Evolutionary conservation across 2,797 vertebrate species (phyloP).

Genomic region (Tapirus indicus): DNA sequence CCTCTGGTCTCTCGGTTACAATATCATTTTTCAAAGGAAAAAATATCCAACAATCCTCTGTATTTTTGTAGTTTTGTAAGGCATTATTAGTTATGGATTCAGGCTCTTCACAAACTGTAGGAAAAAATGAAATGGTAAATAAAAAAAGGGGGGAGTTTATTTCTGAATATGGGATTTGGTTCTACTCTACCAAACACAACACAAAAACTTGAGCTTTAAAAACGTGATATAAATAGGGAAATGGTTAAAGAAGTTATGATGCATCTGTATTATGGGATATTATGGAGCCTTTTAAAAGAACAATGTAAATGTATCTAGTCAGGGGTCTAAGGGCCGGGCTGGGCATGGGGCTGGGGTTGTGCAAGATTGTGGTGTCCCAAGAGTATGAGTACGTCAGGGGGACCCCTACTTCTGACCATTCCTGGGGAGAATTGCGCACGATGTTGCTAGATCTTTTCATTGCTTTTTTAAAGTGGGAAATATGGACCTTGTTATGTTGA

Average conservation of each 20-base stretch:
- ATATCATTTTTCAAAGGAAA: constrained; percentile 71
- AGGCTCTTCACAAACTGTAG: neutral
- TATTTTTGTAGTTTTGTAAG: constrained; percentile 27
- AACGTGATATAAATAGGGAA: neutral
- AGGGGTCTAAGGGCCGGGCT: neutral
- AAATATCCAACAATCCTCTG: constrained; percentile 56
- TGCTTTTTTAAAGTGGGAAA: neutral
- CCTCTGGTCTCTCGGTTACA: constrained; percentile 58
- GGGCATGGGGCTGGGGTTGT: neutral
- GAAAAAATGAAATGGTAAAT: neutral
- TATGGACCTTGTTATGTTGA: neutral
- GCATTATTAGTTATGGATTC: constrained; percentile 13
- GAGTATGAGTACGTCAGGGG: neutral
- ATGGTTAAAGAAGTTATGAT: neutral
- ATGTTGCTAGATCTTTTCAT: neutral
- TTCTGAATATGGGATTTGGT: neutral
- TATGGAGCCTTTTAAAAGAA: constrained; percentile 10
- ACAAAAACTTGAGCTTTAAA: neutral
- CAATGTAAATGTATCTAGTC: neutral
- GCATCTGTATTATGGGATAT: neutral
- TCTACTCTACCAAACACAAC: neutral
- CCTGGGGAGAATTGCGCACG: neutral
- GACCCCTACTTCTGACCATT: neutral
- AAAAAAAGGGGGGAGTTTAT: neutral
- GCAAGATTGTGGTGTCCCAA: neutral